Conservation (phyloP, 2,888 invertebrate species). For the Panzeria rudis region DNA sequence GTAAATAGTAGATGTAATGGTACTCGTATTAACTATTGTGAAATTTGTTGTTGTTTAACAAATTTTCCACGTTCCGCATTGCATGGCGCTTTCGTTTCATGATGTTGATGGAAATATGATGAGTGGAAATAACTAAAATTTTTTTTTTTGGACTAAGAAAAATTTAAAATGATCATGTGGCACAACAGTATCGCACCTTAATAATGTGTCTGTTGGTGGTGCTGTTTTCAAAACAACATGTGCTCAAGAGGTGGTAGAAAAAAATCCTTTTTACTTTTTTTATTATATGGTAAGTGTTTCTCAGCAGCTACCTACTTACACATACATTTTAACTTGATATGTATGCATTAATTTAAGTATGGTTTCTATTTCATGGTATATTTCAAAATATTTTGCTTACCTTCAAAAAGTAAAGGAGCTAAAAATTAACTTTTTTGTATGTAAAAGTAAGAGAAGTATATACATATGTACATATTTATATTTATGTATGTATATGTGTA, state of each 20-base stretch:
- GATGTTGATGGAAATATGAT: conserved; percentile 38
- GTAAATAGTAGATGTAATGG: background rate
- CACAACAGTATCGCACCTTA: conserved; percentile 78
- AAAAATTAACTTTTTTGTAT: conserved; percentile 15
- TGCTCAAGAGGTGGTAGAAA: conserved; percentile 72
- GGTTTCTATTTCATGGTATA: conserved; percentile 2
- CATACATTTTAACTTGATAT: no score
- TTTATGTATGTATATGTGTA: no score
- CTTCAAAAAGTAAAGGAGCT: conserved; percentile 76
- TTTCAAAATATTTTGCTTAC: conserved; percentile 56
- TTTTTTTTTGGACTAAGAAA: background rate
- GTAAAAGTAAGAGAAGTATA: no score
- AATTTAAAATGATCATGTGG: conserved; percentile 77
- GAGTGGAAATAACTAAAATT: conserved; percentile 51
- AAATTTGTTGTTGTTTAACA: conserved; percentile 29
- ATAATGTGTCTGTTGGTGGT: conserved; percentile 35
- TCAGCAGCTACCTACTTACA: background rate
- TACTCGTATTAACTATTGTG: background rate
- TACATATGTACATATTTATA: no score
- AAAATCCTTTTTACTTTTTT: conserved; percentile 74
- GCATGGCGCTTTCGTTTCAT: conserved; percentile 60
- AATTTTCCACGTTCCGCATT: conserved; percentile 61
- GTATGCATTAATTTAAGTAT: no score
- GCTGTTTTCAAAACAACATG: conserved; percentile 64
- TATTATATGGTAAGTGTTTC: conserved; percentile 49